Percentiles rank a stretch among this genome's conserved stretches.
These are phyloP conservation scores for Pygoscelis adeliae DNA, from an alignment of 2,113 vertebrate genomes.

Conservation along the genomic window DNA sequence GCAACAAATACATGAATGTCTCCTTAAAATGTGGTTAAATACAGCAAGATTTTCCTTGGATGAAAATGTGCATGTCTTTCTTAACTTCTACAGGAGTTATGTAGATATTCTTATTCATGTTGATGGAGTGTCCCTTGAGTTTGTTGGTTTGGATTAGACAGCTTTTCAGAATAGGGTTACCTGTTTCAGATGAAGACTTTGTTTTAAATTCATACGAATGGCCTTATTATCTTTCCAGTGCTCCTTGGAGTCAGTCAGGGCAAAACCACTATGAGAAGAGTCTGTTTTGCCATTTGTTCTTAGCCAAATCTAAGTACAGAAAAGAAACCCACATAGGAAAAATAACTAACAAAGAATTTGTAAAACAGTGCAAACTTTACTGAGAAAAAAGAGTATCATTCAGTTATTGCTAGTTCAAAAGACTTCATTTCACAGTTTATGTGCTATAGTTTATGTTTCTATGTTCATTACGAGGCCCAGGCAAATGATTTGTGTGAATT, in stretches of 20 bases:
- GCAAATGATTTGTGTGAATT: neutral
- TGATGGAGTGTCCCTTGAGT: neutral
- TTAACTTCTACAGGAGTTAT: neutral
- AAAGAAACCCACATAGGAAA: neutral
- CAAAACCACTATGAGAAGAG: neutral
- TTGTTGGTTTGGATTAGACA: neutral
- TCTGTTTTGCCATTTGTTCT: neutral
- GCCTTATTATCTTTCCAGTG: neutral
- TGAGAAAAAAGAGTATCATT: neutral
- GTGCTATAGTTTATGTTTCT: neutral
- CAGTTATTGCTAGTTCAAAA: neutral
- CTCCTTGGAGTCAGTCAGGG: neutral
- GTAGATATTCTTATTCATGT: neutral
- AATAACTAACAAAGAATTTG: neutral
- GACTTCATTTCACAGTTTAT: neutral
- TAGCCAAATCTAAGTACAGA: neutral
- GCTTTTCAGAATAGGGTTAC: neutral
- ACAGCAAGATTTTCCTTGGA: neutral
- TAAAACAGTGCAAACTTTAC: accelerated
- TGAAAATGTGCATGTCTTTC: neutral
- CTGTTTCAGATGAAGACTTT: neutral
- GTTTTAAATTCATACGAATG: neutral
- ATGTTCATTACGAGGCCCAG: neutral
- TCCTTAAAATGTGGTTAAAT: neutral
- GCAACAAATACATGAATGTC: neutral